Percentiles rank a stretch among this genome's conserved stretches.
These are phyloP conservation scores for Cryptosula pallasiana DNA, from an alignment of 2,888 invertebrate species.

Conservation along the genomic window DNA sequence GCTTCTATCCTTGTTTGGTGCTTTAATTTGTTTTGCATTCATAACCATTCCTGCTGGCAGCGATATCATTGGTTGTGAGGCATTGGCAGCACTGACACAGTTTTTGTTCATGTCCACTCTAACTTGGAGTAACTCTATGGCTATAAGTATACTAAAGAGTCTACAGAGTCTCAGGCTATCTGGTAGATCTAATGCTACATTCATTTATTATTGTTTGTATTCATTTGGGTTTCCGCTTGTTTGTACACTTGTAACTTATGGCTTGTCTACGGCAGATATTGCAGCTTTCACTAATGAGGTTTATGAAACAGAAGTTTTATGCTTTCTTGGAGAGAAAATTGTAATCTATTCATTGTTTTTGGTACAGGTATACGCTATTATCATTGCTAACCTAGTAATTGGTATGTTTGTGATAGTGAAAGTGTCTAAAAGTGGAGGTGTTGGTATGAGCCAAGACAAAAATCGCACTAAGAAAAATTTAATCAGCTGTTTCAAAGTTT, in stretches of 20 bases:
- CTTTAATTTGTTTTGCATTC: neutral
- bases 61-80: neutral
- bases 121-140: slow-evolving; percentile 18
- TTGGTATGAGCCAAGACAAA: neutral
- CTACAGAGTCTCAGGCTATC: neutral
- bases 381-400: neutral
- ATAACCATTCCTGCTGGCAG: neutral
- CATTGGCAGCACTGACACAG: slow-evolving; percentile 1
- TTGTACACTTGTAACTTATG: neutral
- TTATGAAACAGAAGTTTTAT: neutral
- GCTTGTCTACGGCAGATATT: neutral
- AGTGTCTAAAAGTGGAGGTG: neutral
- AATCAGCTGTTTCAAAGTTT: slow-evolving; percentile 1
- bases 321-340: neutral
- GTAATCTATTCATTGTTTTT: neutral
- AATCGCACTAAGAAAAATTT: neutral
- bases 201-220: neutral
- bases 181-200: neutral
- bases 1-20: slow-evolving; percentile 1
- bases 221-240: neutral
- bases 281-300: neutral
- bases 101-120: neutral
- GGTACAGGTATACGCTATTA: neutral
- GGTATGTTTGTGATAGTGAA: neutral
- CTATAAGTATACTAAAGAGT: neutral